Conservation (phyloP, 2,797 vertebrate species). For the Lerista edwardsae region DNA sequence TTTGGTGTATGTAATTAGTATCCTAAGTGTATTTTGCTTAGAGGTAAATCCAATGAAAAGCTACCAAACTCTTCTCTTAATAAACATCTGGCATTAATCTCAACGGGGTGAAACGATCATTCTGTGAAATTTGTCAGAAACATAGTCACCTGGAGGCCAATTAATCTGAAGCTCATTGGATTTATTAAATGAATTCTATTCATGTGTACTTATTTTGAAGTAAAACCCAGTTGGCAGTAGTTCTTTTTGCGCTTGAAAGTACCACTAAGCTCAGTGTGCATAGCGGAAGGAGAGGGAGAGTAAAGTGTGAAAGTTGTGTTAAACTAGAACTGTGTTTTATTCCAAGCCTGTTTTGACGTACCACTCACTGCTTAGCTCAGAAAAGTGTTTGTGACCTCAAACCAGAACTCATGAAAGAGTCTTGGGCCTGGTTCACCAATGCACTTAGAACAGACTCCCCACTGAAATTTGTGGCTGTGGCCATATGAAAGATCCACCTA, state of each 20-base stretch:
- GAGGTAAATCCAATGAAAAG: neutral
- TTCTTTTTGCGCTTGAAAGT: neutral
- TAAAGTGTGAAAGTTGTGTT: neutral
- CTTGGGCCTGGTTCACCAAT: too few relatives aligned
- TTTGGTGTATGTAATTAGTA: neutral
- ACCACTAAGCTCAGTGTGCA: neutral
- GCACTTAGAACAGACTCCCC: neutral
- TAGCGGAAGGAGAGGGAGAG: too few relatives aligned
- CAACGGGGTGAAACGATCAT: neutral
- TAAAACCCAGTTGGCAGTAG: neutral
- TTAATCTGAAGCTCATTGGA: neutral
- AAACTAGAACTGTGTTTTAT: neutral
- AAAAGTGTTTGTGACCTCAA: neutral
- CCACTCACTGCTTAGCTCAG: too few relatives aligned
- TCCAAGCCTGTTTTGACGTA: neutral
- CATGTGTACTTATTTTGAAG: neutral
- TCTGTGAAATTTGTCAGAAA: neutral
- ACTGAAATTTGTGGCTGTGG: too few relatives aligned
- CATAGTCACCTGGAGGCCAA: neutral
- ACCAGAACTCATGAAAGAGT: too few relatives aligned
- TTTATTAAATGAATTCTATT: neutral
- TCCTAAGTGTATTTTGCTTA: neutral
- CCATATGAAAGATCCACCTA: neutral
- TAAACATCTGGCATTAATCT: neutral
- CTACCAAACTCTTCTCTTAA: neutral